These are phyloP conservation scores for Aproaerema taeniolella DNA, from an alignment of 2,888 invertebrate species.

Conservation along the genomic window DNA sequence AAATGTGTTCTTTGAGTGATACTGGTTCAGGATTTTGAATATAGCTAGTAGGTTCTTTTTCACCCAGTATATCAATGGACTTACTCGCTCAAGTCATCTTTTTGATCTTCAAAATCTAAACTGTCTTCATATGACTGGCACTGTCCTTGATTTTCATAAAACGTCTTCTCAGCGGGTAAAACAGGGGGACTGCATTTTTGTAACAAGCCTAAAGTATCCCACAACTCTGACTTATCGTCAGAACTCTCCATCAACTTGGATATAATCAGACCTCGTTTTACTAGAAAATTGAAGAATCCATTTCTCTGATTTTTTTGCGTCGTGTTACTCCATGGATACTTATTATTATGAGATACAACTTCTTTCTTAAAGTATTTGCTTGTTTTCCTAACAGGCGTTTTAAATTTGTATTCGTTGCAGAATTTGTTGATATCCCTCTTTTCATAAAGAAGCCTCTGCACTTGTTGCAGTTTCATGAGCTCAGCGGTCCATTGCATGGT, in stretches of 20 bases:
- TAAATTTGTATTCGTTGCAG: conserved; percentile 52
- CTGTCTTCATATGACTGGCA: conserved; percentile 48
- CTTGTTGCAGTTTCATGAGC: conserved; percentile 57
- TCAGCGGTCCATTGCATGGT: conserved; percentile 61
- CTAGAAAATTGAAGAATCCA: conserved; percentile 46
- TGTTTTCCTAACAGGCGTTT: conserved; percentile 37
- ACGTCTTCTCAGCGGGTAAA: conserved; percentile 53
- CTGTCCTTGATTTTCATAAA: conserved; percentile 53
- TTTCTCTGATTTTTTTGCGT: conserved; percentile 49
- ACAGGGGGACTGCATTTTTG: conserved; percentile 47
- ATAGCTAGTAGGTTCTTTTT: too few species aligned
- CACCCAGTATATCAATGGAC: too few species aligned
- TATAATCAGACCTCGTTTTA: conserved; percentile 49
- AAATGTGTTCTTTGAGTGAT: too few species aligned
- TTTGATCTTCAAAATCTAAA: conserved; percentile 25
- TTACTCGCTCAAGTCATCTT: conserved; percentile 37
- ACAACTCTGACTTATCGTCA: conserved; percentile 38
- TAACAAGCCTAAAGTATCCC: conserved; percentile 42
- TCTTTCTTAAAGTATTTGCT: conserved; percentile 38
- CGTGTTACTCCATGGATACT: conserved; percentile 61
- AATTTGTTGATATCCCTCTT: conserved; percentile 52
- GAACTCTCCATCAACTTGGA: conserved; percentile 40
- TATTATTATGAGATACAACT: conserved; percentile 54
- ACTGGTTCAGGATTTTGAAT: too few species aligned
- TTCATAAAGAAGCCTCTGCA: conserved; percentile 60